Percentiles rank a stretch among this genome's conserved stretches.
Conservation (phyloP, 2,113 vertebrate species). For the Odobenus rosmarus region DNA sequence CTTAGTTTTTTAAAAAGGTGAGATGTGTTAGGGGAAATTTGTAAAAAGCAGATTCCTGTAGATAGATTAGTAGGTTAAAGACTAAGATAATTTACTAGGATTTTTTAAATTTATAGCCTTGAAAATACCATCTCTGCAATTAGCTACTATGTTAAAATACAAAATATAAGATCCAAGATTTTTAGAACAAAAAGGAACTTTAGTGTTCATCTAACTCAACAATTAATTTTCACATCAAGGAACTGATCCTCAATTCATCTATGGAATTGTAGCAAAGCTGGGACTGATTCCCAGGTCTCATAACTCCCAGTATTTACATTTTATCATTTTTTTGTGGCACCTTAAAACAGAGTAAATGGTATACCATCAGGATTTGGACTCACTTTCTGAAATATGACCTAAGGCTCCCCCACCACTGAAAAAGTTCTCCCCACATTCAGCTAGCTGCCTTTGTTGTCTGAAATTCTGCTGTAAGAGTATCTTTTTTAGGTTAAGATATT, state of each 20-base stretch:
- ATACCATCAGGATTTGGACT: not conserved
- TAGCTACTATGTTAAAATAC: not conserved
- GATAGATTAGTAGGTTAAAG: not conserved
- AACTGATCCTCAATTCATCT: constrained; percentile 23
- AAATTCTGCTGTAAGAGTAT: constrained; percentile 32
- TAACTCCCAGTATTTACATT: not conserved
- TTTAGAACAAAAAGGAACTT: constrained; percentile 43
- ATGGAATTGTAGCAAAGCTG: constrained; percentile 17
- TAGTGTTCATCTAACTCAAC: constrained; percentile 16
- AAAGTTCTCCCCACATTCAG: not conserved
- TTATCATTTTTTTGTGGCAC: not conserved
- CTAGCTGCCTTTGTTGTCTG: constrained; percentile 39
- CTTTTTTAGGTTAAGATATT: constrained; percentile 25
- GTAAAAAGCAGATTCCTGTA: constrained; percentile 26
- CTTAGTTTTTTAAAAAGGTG: constrained; percentile 23
- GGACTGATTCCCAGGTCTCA: not conserved
- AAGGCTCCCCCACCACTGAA: constrained; percentile 2
- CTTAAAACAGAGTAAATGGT: constrained; percentile 11
- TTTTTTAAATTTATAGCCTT: not conserved
- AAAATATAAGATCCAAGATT: not conserved
- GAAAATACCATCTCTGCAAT: constrained; percentile 25
- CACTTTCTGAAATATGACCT: constrained; percentile 44
- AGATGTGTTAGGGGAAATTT: constrained; percentile 13
- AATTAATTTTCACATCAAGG: constrained; percentile 19
- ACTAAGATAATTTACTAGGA: constrained; percentile 34